Evolutionary conservation across 2,113 vertebrate genomes (phyloP), one percentile per base, ranked within the genome.

Genomic region (Ia io): DNA sequence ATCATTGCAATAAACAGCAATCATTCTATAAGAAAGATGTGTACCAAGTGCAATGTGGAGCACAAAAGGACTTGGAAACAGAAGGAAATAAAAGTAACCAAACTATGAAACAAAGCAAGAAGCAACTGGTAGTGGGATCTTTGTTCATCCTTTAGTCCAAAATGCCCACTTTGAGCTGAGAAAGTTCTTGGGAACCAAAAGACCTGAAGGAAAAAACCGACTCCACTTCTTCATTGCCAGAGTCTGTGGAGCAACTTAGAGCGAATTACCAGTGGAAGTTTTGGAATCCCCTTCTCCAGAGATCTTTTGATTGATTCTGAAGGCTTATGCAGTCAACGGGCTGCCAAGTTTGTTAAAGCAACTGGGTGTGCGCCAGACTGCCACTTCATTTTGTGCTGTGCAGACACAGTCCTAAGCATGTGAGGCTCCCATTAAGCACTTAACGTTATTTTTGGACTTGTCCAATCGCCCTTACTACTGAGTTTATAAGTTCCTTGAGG

Each of bases 331-430:
- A 96, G 35, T 67, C 92, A 78, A 2, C 3, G 5, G 32, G 30
- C 49, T 96, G 83, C 87, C 94, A 97, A 93, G 89, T 83, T 95
- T 97, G 93, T 93, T 96, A 96, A 94, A 96, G 74, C 63, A 6
- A 59, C 63, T 92, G 92, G 93, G 82, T 47, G 59, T 49, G n/a
- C 0, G 70, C 95, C 96, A 87, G 23, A 67, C 37, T 10, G 79
- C 93, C 47, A 88, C 84, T 95, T 95, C 51, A 12, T 42, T 95
- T 90, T 92, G 76, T 95, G 87, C 90, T 96, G 82, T 32, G 67
- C 79, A 82, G 95, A 90, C 95, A 85, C 84, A 93, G 49, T 83
- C 20, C 49, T 42, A 47, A 82, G 78, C 73, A 61, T 28, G n/a
- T 47, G 63, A 86, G 83, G 23, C 61, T 80, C 80, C 67, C 35